phyloP scores from a whole-genome alignment of 64 coral and sea anemone genomes.

The Platygyra sinensis region DNA sequence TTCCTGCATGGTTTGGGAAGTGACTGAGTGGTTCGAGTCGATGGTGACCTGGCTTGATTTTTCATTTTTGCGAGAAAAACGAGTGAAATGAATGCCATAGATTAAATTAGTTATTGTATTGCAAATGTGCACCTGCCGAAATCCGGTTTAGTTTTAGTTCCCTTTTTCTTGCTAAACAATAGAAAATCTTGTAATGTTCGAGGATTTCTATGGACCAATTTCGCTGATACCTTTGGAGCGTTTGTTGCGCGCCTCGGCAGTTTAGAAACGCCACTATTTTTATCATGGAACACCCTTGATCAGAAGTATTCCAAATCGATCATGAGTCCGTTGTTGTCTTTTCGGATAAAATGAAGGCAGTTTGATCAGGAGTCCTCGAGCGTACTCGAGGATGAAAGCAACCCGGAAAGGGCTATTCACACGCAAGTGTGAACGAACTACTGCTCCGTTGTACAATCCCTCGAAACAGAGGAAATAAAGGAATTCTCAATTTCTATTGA shows the following conservation, averaged over 20 bases:
- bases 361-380: not conserved
- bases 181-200: too few relatives aligned
- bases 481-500: slow-evolving; percentile 1
- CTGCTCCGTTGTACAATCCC: slow-evolving; percentile 11
- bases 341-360: not conserved
- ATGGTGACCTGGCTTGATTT: too few relatives aligned
- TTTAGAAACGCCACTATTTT: not conserved
- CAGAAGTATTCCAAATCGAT: not conserved
- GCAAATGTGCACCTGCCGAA: too few relatives aligned
- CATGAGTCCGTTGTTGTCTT: not conserved
- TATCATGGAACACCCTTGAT: not conserved
- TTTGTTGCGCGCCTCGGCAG: not conserved
- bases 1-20: too few relatives aligned
- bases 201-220: too few relatives aligned
- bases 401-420: not conserved
- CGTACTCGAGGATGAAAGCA: not conserved
- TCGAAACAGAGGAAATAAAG: slow-evolving; percentile 44
- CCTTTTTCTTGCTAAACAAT: too few relatives aligned
- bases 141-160: too few relatives aligned
- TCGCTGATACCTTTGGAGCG: not conserved
- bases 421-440: not conserved
- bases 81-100: too few relatives aligned
- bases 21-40: too few relatives aligned
- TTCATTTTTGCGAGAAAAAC: too few relatives aligned
- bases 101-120: too few relatives aligned